Evolutionary conservation across 2,888 invertebrate species (phyloP).

Genomic region (Troides helena): DNA sequence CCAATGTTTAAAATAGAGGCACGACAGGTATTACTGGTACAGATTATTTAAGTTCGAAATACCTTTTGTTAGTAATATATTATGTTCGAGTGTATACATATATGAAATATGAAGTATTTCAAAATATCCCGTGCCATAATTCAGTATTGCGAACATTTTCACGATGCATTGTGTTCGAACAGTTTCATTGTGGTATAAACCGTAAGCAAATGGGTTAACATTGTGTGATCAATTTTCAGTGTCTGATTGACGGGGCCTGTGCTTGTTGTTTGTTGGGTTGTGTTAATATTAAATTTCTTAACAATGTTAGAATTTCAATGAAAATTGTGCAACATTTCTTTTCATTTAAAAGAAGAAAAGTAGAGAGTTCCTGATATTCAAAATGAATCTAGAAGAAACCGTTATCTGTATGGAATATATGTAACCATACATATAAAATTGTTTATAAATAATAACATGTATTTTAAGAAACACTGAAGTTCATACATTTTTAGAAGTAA

Average conservation of each 20-base stretch:
- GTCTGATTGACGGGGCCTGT: constrained; percentile 14
- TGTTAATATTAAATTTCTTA: not conserved
- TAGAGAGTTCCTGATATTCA: too few species aligned
- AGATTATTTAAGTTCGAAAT: not conserved
- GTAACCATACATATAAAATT: too few species aligned
- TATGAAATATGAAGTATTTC: constrained; percentile 1
- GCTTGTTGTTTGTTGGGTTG: not conserved
- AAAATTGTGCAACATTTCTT: not conserved
- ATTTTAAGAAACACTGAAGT: too few species aligned
- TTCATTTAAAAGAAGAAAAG: too few species aligned
- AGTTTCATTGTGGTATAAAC: constrained; percentile 10
- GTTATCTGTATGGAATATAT: too few species aligned
- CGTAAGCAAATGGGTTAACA: not conserved
- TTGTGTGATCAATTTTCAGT: constrained; percentile 16
- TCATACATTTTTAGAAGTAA: too few species aligned
- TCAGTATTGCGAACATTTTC: not conserved
- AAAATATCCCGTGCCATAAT: constrained; percentile 15
- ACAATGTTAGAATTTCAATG: not conserved
- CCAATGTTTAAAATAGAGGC: too few species aligned
- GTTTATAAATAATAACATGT: too few species aligned
- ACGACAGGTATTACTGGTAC: too few species aligned
- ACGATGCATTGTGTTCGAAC: constrained; percentile 17
- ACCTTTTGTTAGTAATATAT: not conserved
- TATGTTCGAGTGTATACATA: not conserved
- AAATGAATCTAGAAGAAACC: too few species aligned